These are phyloP conservation scores for Sympetrum striolatum DNA, from an alignment of 2,888 invertebrate species.

Conservation along the genomic window DNA sequence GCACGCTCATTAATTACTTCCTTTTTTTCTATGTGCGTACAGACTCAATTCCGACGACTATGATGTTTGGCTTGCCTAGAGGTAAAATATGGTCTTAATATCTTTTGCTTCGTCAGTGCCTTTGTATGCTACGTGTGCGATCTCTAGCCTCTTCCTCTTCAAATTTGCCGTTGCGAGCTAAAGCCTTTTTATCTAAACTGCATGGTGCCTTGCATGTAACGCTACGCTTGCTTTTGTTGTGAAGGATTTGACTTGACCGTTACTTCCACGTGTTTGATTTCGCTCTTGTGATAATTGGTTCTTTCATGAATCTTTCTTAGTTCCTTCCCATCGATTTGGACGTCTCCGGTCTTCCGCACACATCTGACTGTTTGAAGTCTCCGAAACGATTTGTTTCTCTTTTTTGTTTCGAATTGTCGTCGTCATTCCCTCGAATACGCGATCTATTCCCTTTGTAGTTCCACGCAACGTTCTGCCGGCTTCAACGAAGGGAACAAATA, in stretches of 20 bases:
- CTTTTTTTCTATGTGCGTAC: conserved; percentile 45
- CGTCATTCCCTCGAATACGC: too few species aligned
- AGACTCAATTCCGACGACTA: conserved; percentile 45
- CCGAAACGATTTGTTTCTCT: too few species aligned
- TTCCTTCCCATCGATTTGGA: too few species aligned
- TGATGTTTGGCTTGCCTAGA: conserved; percentile 47
- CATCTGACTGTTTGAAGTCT: too few species aligned
- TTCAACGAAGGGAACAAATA: too few species aligned
- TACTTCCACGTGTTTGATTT: background rate
- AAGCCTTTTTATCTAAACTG: background rate
- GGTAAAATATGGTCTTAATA: conserved; percentile 41
- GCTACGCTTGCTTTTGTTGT: too few species aligned
- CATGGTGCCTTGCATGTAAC: background rate
- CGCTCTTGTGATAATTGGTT: too few species aligned
- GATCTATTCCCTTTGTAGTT: too few species aligned
- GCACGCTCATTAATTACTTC: conserved; percentile 27
- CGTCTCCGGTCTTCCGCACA: too few species aligned
- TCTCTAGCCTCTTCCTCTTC: background rate
- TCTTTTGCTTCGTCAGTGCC: conserved; percentile 24
- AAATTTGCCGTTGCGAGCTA: background rate
- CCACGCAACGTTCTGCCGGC: too few species aligned
- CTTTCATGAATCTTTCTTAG: too few species aligned
- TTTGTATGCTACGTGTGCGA: background rate
- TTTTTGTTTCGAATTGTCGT: too few species aligned
- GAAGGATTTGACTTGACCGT: background rate